Conservation (phyloP, 2,888 invertebrate genomes). For the Teleiodes luculella region DNA sequence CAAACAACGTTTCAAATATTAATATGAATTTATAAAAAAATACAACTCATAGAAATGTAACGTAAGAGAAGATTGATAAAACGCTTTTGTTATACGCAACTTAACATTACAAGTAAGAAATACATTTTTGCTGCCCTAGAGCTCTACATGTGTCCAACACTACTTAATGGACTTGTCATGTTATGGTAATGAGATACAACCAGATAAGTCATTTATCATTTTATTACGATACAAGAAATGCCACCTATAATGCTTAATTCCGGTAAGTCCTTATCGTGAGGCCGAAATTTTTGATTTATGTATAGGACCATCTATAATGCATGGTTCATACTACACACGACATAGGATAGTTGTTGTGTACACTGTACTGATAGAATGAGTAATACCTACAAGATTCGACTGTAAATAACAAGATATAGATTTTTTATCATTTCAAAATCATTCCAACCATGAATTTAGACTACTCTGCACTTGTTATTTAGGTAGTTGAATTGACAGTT, state of each 20-base stretch:
- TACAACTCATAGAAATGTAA: too few species aligned
- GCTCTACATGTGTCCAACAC: slow-evolving; percentile 50
- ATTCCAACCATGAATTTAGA: too few species aligned
- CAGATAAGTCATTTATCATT: slow-evolving; percentile 67
- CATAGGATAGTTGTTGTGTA: slow-evolving; percentile 8
- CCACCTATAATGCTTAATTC: slow-evolving; percentile 49
- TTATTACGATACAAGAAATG: slow-evolving; percentile 46
- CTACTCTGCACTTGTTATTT: too few species aligned
- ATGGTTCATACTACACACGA: not conserved
- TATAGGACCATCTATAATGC: slow-evolving; percentile 27
- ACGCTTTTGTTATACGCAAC: too few species aligned
- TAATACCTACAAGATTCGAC: too few species aligned
- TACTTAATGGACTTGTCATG: slow-evolving; percentile 75
- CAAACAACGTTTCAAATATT: not conserved
- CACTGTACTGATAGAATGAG: too few species aligned
- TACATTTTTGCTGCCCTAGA: slow-evolving; percentile 29
- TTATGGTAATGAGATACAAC: slow-evolving; percentile 69
- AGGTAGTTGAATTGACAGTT: too few species aligned
- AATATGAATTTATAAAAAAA: slow-evolving; percentile 34
- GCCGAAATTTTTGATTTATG: slow-evolving; percentile 59
- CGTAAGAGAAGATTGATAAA: too few species aligned
- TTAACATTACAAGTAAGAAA: too few species aligned
- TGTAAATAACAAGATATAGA: too few species aligned
- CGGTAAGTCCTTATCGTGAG: slow-evolving; percentile 46
- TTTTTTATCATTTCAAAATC: too few species aligned